phyloP scores from a whole-genome alignment of 2,797 vertebrate genomes.

The Hyperoplus lanceolatus region DNA sequence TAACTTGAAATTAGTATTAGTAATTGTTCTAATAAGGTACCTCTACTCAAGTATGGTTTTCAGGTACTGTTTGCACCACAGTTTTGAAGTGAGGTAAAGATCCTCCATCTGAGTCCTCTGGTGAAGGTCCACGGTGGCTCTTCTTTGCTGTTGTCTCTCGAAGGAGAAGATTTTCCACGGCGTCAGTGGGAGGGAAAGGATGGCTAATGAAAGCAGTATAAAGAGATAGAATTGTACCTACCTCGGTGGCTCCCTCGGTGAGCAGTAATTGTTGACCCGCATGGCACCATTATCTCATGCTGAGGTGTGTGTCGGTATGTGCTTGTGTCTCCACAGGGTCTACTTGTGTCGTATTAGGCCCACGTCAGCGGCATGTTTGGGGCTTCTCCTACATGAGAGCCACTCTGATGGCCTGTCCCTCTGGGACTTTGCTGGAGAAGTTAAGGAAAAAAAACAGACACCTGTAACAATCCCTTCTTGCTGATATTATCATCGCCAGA shows the following conservation, averaged over 20 bases:
- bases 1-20: too few species aligned
- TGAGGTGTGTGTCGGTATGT: constrained; percentile 5
- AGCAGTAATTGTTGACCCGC: constrained; percentile 38
- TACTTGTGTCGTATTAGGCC: background rate
- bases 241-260: constrained; percentile 18
- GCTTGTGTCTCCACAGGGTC: constrained; percentile 11
- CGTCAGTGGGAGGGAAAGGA: constrained; percentile 17
- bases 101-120: constrained; percentile 36
- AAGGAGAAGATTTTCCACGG: constrained; percentile 5
- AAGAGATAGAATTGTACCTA: constrained; percentile 20
- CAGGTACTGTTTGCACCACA: too few species aligned
- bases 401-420: background rate
- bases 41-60: too few species aligned
- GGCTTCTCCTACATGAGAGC: background rate
- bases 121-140: constrained; percentile 9
- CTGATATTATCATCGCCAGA: too few species aligned
- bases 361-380: background rate
- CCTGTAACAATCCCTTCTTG: too few species aligned
- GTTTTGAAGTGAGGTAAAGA: constrained; percentile 52
- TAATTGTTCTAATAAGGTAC: too few species aligned
- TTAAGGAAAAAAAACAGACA: background rate
- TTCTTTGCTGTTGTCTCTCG: constrained; percentile 2
- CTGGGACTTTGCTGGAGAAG: background rate
- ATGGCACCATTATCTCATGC: constrained; percentile 42
- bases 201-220: constrained; percentile 44